A percentile compares a stretch with the other conserved stretches of the same genome.
Evolutionary conservation across 2,888 invertebrate species (phyloP).

Genomic region (Rhyacophila evoluta): DNA sequence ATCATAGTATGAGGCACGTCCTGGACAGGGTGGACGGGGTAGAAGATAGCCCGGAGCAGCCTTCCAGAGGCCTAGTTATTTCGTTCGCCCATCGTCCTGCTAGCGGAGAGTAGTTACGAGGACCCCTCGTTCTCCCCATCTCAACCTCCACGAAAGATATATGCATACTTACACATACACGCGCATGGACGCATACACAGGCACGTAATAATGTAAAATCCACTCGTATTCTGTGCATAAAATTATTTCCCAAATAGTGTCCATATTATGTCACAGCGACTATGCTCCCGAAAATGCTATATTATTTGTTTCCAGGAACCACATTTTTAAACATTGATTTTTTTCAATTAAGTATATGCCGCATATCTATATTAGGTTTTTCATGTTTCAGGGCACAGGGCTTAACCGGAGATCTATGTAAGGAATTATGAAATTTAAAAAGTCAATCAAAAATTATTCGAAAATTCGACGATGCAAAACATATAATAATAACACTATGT

Average conservation of each 20-base stretch:
- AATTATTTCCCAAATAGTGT: constrained; percentile 24
- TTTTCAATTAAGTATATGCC: constrained; percentile 15
- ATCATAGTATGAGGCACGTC: constrained; percentile 22
- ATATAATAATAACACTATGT: too few relatives aligned
- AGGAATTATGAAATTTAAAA: too few relatives aligned
- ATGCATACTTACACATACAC: constrained; percentile 23
- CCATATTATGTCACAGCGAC: constrained; percentile 3
- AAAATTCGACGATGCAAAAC: too few relatives aligned
- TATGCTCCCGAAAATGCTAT: constrained; percentile 7
- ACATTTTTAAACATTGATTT: not conserved
- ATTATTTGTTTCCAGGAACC: not conserved
- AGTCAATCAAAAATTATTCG: too few relatives aligned
- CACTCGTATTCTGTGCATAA: constrained; percentile 18
- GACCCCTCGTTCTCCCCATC: not conserved
- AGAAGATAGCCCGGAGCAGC: constrained; percentile 20
- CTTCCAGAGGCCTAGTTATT: constrained; percentile 27
- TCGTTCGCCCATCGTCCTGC: constrained; percentile 29
- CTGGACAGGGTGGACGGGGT: constrained; percentile 24
- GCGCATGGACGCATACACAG: constrained; percentile 49
- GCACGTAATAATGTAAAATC: constrained; percentile 54
- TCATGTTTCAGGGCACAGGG: too few relatives aligned
- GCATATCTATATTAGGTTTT: too few relatives aligned
- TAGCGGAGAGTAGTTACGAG: constrained; percentile 20
- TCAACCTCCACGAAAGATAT: not conserved
- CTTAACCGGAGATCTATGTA: too few relatives aligned